These are phyloP conservation scores for Aricia artaxerxes DNA, from an alignment of 2,888 invertebrate species.

Conservation along the genomic window DNA sequence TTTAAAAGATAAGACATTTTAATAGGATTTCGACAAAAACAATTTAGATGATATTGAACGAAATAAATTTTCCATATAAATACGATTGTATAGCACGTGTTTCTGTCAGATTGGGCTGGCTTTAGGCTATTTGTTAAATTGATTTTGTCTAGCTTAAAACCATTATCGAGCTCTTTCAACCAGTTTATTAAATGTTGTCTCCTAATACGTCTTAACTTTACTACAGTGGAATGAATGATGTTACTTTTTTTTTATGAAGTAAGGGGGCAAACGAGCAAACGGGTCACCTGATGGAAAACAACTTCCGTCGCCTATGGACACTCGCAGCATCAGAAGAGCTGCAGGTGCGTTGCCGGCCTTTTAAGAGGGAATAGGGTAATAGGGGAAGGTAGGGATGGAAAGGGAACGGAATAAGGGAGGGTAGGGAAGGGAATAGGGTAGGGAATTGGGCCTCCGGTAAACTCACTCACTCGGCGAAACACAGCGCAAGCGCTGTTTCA, in stretches of 20 bases:
- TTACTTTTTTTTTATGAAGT: not conserved
- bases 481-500: no score
- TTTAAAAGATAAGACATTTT: not conserved
- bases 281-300: not conserved
- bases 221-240: not conserved
- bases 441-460: no score
- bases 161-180: not conserved
- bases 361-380: no score
- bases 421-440: no score
- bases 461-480: no score
- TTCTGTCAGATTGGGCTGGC: not conserved
- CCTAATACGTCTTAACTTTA: not conserved
- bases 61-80: constrained; percentile 7
- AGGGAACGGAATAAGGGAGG: no score
- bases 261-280: no score
- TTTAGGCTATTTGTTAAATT: constrained; percentile 5
- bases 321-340: no score
- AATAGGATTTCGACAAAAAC: constrained; percentile 16
- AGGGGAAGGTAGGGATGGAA: no score
- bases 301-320: no score
- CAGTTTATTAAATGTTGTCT: not conserved
- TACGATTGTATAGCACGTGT: not conserved
- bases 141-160: not conserved
- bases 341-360: no score
- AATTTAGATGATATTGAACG: constrained; percentile 7